Conservation (phyloP, 2,797 vertebrate genomes). For the Hypotaenidia okinawae region DNA sequence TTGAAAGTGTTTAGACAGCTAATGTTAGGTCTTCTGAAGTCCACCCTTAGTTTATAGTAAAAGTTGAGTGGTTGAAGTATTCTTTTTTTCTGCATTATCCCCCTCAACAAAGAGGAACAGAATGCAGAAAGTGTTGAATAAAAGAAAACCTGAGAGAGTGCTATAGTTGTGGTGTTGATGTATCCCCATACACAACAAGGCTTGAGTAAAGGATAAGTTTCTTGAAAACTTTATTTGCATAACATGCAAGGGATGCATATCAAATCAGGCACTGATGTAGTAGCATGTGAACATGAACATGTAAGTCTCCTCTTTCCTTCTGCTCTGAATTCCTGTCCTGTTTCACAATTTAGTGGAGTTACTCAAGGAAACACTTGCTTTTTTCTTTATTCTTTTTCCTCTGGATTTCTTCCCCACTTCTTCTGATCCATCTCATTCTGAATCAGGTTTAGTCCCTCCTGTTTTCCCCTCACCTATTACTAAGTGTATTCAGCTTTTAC, state of each 20-base stretch:
- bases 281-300: neutral
- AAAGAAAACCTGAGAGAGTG: neutral
- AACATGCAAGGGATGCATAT: neutral
- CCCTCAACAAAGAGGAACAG: neutral
- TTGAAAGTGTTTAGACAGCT: neutral
- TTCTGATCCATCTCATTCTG: neutral
- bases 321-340: neutral
- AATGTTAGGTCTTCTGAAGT: neutral
- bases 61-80: neutral
- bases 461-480: rapidly evolving
- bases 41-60: neutral
- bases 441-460: neutral
- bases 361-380: neutral
- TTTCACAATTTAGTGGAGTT: neutral
- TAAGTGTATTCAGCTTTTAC: neutral
- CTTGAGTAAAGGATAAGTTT: neutral
- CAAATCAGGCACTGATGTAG: neutral
- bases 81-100: neutral
- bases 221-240: neutral
- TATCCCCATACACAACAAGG: neutral
- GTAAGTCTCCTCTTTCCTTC: neutral
- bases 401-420: neutral
- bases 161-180: neutral
- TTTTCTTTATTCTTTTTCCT: neutral
- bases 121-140: neutral